A percentile compares a stretch with the other conserved stretches of the same genome.
phyloP scores from a whole-genome alignment of 2,797 vertebrate species.

The Cyclura pinguis region DNA sequence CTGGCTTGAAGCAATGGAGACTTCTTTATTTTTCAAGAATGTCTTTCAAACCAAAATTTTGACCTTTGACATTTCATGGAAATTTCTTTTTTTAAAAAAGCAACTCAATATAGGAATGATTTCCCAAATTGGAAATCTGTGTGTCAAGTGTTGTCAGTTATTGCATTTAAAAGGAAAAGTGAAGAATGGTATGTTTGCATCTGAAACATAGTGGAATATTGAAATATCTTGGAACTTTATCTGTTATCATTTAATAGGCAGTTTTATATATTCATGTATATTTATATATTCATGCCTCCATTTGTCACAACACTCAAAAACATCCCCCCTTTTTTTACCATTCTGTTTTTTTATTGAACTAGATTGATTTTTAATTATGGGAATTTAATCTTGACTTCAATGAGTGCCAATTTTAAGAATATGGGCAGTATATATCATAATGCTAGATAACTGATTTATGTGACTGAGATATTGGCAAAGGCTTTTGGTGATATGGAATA shows the following conservation, averaged over 20 bases:
- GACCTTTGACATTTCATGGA: conserved; percentile 27
- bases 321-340: neutral
- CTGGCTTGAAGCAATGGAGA: conserved; percentile 38
- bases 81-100: conserved; percentile 51
- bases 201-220: neutral
- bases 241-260: neutral
- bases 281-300: too few species aligned
- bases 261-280: too few species aligned
- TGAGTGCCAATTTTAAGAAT: neutral
- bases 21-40: conserved; percentile 18
- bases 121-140: conserved; percentile 39
- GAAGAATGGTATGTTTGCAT: conserved; percentile 1
- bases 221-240: neutral
- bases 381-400: neutral
- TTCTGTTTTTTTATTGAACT: neutral
- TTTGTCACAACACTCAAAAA: neutral
- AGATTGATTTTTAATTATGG: neutral
- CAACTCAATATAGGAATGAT: conserved; percentile 33
- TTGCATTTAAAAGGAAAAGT: conserved; percentile 2
- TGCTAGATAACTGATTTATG: neutral
- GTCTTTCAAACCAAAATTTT: conserved; percentile 32
- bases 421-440: neutral
- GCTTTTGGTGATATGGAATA: neutral
- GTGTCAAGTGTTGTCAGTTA: neutral
- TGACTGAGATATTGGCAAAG: neutral